These are phyloP conservation scores for Choloepus hoffmanni DNA, from an alignment of 2,113 vertebrate genomes.

Conservation along the genomic window DNA sequence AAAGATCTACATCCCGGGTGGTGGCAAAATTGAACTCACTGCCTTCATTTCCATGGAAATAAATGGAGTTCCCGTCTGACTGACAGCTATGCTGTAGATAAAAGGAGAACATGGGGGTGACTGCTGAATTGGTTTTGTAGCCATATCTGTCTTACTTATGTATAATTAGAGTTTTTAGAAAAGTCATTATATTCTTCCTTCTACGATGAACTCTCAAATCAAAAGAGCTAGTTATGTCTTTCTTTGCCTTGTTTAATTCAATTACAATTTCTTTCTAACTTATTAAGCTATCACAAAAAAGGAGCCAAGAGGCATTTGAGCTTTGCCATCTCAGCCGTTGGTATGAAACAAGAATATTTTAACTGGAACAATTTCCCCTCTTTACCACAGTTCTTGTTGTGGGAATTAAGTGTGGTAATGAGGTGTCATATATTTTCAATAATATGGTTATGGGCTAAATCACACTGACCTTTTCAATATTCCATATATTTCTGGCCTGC, in stretches of 20 bases:
- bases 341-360: constrained; percentile 75
- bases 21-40: constrained; percentile 94
- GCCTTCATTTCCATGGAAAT: constrained; percentile 97
- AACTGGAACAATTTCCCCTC: constrained; percentile 80
- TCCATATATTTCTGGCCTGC: constrained; percentile 63
- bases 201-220: constrained; percentile 11
- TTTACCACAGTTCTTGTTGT: constrained; percentile 68
- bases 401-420: constrained; percentile 77
- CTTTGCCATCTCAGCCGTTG: constrained; percentile 57
- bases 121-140: constrained; percentile 73
- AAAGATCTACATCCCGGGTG: constrained; percentile 95
- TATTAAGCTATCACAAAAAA: constrained; percentile 73
- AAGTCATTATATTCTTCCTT: constrained; percentile 61
- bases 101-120: constrained; percentile 70
- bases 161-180: constrained; percentile 62
- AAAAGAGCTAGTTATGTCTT: constrained; percentile 59
- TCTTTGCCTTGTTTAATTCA: constrained; percentile 72
- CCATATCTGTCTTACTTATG: constrained; percentile 53
- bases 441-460: constrained; percentile 78
- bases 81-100: constrained; percentile 96
- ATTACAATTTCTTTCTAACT: constrained; percentile 66
- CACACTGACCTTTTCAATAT: constrained; percentile 86
- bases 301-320: constrained; percentile 67
- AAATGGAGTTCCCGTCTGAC: constrained; percentile 97
- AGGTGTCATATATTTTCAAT: constrained; percentile 74